Evolutionary conservation across 1,140 invertebrate species (phyloP), one percentile per base, ranked within the genome.

Genomic region (Acromyrmex echinatior): DNA sequence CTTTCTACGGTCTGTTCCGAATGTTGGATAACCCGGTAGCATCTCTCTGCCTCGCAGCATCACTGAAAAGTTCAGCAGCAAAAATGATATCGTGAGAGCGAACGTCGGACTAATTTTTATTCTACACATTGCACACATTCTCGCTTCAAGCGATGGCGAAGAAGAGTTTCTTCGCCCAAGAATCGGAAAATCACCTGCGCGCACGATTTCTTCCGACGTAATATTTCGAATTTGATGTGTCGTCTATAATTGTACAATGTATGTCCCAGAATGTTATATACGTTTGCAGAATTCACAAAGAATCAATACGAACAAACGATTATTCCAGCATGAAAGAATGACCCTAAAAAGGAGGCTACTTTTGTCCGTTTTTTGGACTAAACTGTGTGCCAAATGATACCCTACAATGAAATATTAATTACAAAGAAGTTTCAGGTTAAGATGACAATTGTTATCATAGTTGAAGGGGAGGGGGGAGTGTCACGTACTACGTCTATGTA

Each of bases 91-190:
- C 18, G 21, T 21, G 53, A 60, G 56, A 25, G 14, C 18, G 56
- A 62, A 74, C 39, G 56, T 49, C 56, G 49, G 51, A 76, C 73
- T 84, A 84, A 84, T 84, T 84, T 84, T 63, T 76, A 84, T 84
- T 84, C 39, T 28, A 49, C 39, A 51, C 14, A 39, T 31, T 45
- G 49, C 51, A 49, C 49, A 58, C 31, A 58, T 45, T 73, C 53
- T 28, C 51, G 18, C 21, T 39, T 80, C 31, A 60, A 18, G 10
- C 6, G 53, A 60, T 49, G 60, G 25, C 56, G 28, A 79, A 18
- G n/a, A 7, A 39, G 6, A 25, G 56, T 81, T 71, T 81, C 49
- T 71, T 56, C 49, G 21, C 35, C 18, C 21, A 58, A 56, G 35
- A 68, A 45, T 70, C 66, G 21, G 5, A 45, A 49, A 81, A 3